Percentiles rank a stretch among this genome's conserved stretches.
Evolutionary conservation across 30 jellyfish, hydroid and myxozoan species (phyloP).

Genomic region (Haliclystus octoradiatus): DNA sequence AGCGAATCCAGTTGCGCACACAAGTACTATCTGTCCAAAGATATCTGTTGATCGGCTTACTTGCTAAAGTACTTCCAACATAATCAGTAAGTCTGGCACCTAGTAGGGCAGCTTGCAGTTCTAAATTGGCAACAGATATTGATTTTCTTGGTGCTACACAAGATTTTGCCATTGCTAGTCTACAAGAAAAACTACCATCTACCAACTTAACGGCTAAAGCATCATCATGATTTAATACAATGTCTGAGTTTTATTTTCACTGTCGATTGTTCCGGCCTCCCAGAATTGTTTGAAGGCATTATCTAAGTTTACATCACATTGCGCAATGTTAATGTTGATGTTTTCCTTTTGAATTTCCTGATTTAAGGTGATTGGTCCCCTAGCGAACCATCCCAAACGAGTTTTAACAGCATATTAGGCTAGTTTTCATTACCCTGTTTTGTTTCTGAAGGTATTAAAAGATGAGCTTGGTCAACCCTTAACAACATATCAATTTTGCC

Average conservation of each 20-base stretch:
- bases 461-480: too few species aligned
- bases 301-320: too few species aligned
- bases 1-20: background rate
- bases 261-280: background rate
- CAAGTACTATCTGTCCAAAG: background rate
- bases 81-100: background rate
- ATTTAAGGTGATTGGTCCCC: too few species aligned
- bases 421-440: too few species aligned
- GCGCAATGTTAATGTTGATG: too few species aligned
- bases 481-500: too few species aligned
- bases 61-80: background rate
- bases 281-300: too few species aligned
- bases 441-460: too few species aligned
- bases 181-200: background rate
- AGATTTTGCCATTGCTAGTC: background rate
- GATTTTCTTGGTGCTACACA: background rate
- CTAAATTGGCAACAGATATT: background rate
- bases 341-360: too few species aligned
- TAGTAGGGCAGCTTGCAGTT: background rate
- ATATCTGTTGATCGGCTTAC: background rate
- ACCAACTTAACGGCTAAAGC: background rate
- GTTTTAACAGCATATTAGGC: too few species aligned
- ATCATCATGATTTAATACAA: background rate
- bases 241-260: background rate
- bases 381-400: too few species aligned